Percentiles rank a stretch among this genome's conserved stretches.
Evolutionary conservation across 2,888 invertebrate species (phyloP).

Genomic region (Drosophila crucigera): DNA sequence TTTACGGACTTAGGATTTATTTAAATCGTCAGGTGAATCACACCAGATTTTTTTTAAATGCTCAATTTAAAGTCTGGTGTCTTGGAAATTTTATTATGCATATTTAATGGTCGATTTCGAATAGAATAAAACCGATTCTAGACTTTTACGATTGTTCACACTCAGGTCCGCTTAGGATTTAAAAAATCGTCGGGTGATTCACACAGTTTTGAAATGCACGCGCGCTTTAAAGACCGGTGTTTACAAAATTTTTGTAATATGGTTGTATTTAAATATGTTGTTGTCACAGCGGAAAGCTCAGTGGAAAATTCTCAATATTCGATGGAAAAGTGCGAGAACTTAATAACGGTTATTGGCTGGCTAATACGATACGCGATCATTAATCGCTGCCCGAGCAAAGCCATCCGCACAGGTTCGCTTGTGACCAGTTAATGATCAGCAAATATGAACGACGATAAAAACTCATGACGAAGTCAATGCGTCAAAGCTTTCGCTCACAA

Average conservation of each 20-base stretch:
- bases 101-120: not conserved
- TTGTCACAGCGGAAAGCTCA: slow-evolving; percentile 14
- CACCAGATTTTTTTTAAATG: not conserved
- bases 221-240: not conserved
- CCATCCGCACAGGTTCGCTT: slow-evolving; percentile 61
- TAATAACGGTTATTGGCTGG: slow-evolving; percentile 53
- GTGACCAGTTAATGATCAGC: slow-evolving; percentile 64
- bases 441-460: slow-evolving; percentile 48
- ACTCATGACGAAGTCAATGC: slow-evolving; percentile 62
- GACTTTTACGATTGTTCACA: not conserved
- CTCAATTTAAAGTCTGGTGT: not conserved
- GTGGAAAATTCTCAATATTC: slow-evolving; percentile 23
- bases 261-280: not conserved
- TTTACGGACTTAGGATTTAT: slow-evolving; percentile 27
- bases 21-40: slow-evolving; percentile 19
- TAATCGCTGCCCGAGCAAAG: slow-evolving; percentile 4
- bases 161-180: slow-evolving; percentile 46
- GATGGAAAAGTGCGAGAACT: slow-evolving; percentile 8
- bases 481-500: slow-evolving; percentile 53
- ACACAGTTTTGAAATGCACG: slow-evolving; percentile 23
- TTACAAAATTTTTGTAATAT: slow-evolving; percentile 2
- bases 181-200: slow-evolving; percentile 42
- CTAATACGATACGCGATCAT: slow-evolving; percentile 24
- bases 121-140: not conserved
- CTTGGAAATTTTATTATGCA: not conserved